Conservation (phyloP, 2,113 vertebrate genomes). For the Orthonyx spaldingii region DNA sequence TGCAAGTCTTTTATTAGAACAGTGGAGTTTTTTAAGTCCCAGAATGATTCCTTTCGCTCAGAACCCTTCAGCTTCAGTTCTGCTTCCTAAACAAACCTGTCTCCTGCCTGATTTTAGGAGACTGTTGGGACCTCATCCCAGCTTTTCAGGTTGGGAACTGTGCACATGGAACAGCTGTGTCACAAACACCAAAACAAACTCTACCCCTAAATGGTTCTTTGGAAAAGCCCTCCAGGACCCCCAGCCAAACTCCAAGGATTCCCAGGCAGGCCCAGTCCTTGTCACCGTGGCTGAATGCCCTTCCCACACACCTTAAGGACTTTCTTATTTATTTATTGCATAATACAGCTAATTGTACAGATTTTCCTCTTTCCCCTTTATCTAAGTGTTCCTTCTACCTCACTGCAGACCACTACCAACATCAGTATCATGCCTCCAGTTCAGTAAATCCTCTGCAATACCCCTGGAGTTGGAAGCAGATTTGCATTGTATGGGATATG, state of each 20-base stretch:
- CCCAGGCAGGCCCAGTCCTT: background rate
- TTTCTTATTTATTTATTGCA: background rate
- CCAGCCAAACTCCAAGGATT: background rate
- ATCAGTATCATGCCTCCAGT: background rate
- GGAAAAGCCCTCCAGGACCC: background rate
- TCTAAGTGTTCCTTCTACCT: background rate
- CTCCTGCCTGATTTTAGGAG: background rate
- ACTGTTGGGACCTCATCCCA: background rate
- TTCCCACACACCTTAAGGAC: background rate
- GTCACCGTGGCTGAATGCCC: background rate
- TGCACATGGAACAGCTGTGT: background rate
- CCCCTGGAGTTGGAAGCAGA: background rate
- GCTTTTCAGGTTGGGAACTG: background rate
- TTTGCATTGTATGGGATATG: background rate
- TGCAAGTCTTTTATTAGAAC: background rate
- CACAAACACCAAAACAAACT: background rate
- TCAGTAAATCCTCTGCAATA: background rate
- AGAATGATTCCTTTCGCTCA: background rate
- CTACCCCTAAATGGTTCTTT: background rate
- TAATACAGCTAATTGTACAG: background rate
- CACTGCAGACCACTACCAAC: background rate
- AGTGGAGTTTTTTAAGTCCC: background rate
- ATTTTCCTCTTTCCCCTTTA: background rate
- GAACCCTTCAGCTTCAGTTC: background rate
- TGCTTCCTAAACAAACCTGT: background rate